Evolutionary conservation across 2,888 invertebrate species (phyloP), one percentile per base, ranked within the genome.

Genomic region (Macaria notata): DNA sequence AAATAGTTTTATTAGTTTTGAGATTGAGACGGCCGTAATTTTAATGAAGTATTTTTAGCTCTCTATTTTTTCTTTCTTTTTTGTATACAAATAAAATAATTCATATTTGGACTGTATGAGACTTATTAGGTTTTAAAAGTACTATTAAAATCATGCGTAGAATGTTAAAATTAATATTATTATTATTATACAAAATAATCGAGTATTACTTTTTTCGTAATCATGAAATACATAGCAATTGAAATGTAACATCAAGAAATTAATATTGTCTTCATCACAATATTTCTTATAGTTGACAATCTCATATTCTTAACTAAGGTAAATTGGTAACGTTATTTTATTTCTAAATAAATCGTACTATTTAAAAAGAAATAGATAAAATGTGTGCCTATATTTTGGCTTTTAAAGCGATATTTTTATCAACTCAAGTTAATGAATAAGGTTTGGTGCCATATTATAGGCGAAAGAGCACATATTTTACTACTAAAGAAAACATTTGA

Each of bases 1-100:
- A 57, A 46, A 51, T 61, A 56, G 39, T 49, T 49, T 58, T 54
- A 59, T 59, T 52, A 47, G 49, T 56, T 57, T 62, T 60, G 47
- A 51, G 43, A 33, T 59, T 58, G 36, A 59, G 51, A 62, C 47
- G 64, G 62, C 58, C 61, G 53, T 55, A 9, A 51, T 41, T 55
- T 7, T 39, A 52, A 60, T 59, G 50, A 60, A 55, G 60, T 50
- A 49, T 54, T 51, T 54, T 29, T 54, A 48, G 54, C 59, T 59
- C 59, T 59, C 59, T 55, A 57, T 42, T 59, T 46, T 41, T 47
- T 49, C 47, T 33, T 53, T 19, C 6, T 41, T 46, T 39, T 31
- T 7, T 46, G 19, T 19, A 19, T 19, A 19, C 19, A 19, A 19
- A 19, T 19, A 19, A 19, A 7, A 30, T 51, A 38, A 30, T n/a